Percentiles rank a stretch among this genome's conserved stretches.
Conservation (phyloP, 1,140 invertebrate genomes). For the Drosophila jambulina region DNA sequence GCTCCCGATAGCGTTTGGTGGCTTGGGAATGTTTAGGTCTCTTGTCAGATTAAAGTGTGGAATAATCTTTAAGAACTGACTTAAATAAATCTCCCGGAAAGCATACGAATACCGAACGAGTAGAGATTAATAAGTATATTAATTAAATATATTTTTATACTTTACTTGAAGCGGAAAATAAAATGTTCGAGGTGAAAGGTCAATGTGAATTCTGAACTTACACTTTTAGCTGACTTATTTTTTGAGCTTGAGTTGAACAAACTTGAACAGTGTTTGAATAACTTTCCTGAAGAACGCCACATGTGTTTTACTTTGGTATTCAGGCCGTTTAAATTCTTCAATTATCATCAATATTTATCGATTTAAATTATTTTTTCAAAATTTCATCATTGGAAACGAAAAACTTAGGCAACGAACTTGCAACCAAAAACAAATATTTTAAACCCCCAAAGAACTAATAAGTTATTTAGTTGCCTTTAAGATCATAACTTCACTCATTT, state of each 20-base stretch:
- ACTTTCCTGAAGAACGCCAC: neutral
- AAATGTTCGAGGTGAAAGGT: neutral
- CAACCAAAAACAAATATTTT: neutral
- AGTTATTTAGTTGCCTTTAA: neutral
- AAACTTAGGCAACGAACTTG: constrained; percentile 78
- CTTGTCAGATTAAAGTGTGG: constrained; percentile 11
- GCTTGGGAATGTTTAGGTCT: constrained; percentile 27
- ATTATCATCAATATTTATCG: neutral
- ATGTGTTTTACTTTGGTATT: neutral
- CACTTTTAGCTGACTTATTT: neutral
- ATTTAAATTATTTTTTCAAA: neutral
- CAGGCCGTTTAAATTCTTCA: neutral
- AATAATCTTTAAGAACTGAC: constrained; percentile 4
- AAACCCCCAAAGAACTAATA: too few relatives aligned
- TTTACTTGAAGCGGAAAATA: constrained; percentile 1
- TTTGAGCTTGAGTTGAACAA: neutral
- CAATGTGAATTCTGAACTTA: neutral
- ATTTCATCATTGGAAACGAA: constrained; percentile 35
- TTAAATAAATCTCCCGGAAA: constrained; percentile 13
- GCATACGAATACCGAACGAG: neutral
- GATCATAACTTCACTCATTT: neutral
- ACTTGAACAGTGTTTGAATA: neutral
- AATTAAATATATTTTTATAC: neutral
- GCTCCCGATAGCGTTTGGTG: constrained; percentile 12
- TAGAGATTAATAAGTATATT: neutral